phyloP scores from a whole-genome alignment of 2,888 invertebrate genomes.

The Habrosyne pyritoides region DNA sequence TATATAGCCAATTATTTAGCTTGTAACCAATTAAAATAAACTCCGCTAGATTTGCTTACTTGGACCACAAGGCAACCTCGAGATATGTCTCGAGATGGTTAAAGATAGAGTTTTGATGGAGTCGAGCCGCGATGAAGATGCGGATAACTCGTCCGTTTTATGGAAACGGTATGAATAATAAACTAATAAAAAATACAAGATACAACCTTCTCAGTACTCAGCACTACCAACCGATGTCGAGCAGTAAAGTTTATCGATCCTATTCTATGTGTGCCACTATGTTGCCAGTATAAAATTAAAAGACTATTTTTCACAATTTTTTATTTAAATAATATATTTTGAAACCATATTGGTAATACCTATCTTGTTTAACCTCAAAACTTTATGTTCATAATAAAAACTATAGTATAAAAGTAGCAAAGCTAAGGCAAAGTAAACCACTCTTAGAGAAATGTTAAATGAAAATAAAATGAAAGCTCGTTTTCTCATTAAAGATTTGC shows the following conservation, averaged over 20 bases:
- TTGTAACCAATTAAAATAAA: background rate
- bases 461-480: constrained; percentile 50
- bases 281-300: too few relatives aligned
- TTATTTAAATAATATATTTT: too few relatives aligned
- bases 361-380: too few relatives aligned
- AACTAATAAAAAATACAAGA: constrained; percentile 46
- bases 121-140: constrained; percentile 42
- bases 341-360: too few relatives aligned
- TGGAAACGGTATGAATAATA: constrained; percentile 54
- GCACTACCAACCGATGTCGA: background rate
- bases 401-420: background rate
- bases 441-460: constrained; percentile 31
- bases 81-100: constrained; percentile 47
- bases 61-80: constrained; percentile 29
- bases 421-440: constrained; percentile 18
- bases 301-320: too few relatives aligned
- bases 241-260: constrained; percentile 17
- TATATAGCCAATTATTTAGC: background rate
- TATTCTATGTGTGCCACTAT: constrained; percentile 13
- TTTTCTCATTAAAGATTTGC: constrained; percentile 70
- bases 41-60: constrained; percentile 23
- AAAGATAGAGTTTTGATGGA: constrained; percentile 55
- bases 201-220: constrained; percentile 19
- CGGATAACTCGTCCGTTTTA: constrained; percentile 46
- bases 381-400: too few relatives aligned